Evolutionary conservation across 2,797 vertebrate species (phyloP).

Genomic region (Halcyon smyrnensis): DNA sequence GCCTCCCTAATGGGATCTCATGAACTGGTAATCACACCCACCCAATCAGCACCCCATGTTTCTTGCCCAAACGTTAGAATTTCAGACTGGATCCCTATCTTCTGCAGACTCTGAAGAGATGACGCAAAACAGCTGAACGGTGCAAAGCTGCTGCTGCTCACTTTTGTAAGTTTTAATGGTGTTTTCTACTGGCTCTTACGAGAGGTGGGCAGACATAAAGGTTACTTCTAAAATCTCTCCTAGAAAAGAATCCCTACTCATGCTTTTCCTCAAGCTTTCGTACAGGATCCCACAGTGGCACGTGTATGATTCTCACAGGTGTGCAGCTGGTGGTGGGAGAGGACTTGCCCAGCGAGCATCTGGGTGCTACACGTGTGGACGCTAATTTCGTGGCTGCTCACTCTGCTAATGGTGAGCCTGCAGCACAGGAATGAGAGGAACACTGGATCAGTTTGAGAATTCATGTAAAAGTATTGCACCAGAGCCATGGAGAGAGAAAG

Average conservation of each 20-base stretch:
- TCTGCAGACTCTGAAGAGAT: neutral
- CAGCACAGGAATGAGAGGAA: neutral
- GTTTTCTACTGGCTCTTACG: neutral
- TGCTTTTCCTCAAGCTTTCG: neutral
- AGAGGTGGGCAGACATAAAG: fast-evolving
- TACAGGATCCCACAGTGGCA: no score
- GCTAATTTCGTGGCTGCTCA: neutral
- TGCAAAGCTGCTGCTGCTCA: neutral
- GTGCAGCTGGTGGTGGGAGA: neutral
- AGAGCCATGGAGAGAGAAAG: neutral
- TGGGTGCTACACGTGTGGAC: neutral
- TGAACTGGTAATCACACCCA: neutral
- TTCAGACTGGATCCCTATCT: neutral
- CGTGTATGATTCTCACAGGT: fast-evolving
- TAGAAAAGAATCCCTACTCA: neutral
- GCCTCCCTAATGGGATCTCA: neutral
- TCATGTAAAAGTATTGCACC: slow-evolving; percentile 18
- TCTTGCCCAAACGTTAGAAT: neutral
- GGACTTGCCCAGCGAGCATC: neutral
- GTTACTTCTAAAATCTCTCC: neutral
- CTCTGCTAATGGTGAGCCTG: neutral
- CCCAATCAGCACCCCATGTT: neutral
- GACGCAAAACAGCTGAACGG: neutral
- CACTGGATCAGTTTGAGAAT: slow-evolving; percentile 21
- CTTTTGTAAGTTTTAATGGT: neutral